A percentile compares a stretch with the other conserved stretches of the same genome.
phyloP scores from a whole-genome alignment of 2,888 invertebrate species.

The Macropis europaea region DNA sequence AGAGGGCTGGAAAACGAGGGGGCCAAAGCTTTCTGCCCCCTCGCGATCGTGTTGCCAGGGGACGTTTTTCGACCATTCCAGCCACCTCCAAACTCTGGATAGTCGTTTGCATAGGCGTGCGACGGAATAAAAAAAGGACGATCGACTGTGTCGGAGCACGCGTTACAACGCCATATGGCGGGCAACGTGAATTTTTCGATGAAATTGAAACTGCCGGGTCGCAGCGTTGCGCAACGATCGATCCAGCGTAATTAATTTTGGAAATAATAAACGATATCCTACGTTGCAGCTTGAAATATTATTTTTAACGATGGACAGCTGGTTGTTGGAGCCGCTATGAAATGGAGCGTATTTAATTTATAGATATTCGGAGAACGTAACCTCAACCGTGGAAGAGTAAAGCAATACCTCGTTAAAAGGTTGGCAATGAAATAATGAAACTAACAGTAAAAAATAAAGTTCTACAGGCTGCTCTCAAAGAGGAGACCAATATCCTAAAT shows the following conservation, averaged over 20 bases:
- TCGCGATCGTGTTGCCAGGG: slow-evolving; percentile 54
- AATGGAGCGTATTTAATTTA: too few species aligned
- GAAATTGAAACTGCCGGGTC: slow-evolving; percentile 23
- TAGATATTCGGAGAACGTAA: neutral
- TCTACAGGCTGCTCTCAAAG: too few species aligned
- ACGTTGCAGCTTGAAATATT: too few species aligned
- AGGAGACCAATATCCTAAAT: too few species aligned
- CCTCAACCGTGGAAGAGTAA: too few species aligned
- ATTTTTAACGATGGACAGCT: too few species aligned
- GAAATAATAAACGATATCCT: neutral
- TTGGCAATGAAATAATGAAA: neutral
- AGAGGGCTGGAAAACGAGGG: slow-evolving; percentile 13
- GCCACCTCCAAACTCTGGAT: slow-evolving; percentile 43
- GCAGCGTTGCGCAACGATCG: neutral
- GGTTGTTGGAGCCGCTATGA: too few species aligned
- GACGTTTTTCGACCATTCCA: slow-evolving; percentile 56
- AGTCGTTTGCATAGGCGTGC: slow-evolving; percentile 59
- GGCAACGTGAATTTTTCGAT: slow-evolving; percentile 21
- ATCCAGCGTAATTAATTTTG: slow-evolving; percentile 12
- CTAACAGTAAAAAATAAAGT: too few species aligned
- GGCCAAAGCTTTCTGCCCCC: slow-evolving; percentile 47
- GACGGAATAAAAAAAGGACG: slow-evolving; percentile 15
- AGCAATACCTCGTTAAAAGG: too few species aligned
- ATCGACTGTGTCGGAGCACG: slow-evolving; percentile 36
- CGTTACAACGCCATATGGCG: slow-evolving; percentile 51